Percentiles rank a stretch among this genome's conserved stretches.
phyloP scores from a whole-genome alignment of 1,140 invertebrate genomes.

The Aethina tumida region DNA sequence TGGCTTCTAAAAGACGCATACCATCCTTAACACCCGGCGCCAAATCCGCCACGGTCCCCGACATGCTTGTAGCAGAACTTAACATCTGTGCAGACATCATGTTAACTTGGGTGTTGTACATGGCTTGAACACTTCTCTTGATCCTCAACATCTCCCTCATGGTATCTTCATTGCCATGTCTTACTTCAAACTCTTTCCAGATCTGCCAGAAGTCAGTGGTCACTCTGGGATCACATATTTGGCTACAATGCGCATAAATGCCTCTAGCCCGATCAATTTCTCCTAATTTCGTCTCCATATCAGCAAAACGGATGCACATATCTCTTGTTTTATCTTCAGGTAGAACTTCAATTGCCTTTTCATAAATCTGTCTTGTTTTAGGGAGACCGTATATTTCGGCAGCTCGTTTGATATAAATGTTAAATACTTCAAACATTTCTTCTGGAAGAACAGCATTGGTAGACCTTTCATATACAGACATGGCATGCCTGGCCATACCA shows the following conservation, averaged over 20 bases:
- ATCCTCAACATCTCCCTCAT: constrained; percentile 98
- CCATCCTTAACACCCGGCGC: constrained; percentile 66
- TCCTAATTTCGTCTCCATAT: constrained; percentile 95
- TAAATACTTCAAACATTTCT: constrained; percentile 97
- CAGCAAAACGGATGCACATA: constrained; percentile 94
- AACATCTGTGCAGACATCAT: constrained; percentile 98
- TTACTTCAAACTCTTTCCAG: constrained; percentile 99
- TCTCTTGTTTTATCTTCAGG: constrained; percentile 85
- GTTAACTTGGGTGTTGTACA: constrained; percentile 90
- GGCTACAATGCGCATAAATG: constrained; percentile 96
- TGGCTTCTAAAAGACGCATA: constrained; percentile 81
- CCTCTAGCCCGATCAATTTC: constrained; percentile 70
- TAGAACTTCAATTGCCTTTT: constrained; percentile 93
- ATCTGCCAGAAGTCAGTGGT: constrained; percentile 93
- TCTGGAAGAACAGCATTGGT: constrained; percentile 82
- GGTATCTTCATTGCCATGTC: constrained; percentile 99
- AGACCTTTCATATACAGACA: constrained; percentile 95
- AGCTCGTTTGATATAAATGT: constrained; percentile 97
- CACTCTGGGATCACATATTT: constrained; percentile 97
- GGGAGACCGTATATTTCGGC: constrained; percentile 96
- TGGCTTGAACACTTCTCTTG: constrained; percentile 93
- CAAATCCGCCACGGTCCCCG: constrained; percentile 54
- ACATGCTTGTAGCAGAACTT: constrained; percentile 54
- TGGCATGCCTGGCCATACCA: constrained; percentile 92
- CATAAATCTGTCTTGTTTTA: constrained; percentile 93